Percentiles rank a stretch among this genome's conserved stretches.
Evolutionary conservation across 2,888 invertebrate genomes (phyloP).

Genomic region (Caenorhabditis imperialis): DNA sequence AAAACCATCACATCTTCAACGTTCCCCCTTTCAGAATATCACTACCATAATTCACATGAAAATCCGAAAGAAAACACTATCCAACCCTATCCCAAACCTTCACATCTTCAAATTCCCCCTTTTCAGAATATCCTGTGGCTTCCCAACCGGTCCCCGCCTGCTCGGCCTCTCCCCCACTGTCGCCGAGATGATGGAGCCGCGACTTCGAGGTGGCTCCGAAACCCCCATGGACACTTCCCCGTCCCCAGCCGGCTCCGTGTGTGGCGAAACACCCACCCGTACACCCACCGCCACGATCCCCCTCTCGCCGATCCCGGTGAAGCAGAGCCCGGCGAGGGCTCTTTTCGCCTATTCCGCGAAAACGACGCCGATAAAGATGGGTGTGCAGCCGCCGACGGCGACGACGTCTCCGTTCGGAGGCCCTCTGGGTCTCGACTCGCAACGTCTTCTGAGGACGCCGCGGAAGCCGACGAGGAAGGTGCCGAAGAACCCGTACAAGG

Average conservation of each 20-base stretch:
- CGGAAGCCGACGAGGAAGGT: conserved; percentile 98
- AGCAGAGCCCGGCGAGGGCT: conserved; percentile 41
- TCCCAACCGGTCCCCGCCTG: too few species aligned
- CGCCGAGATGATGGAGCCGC: conserved; percentile 39
- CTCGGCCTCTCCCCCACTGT: conserved; percentile 23
- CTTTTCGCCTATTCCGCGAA: conserved; percentile 66
- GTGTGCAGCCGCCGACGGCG: background rate
- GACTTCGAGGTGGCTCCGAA: conserved; percentile 25
- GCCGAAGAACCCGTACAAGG: conserved; percentile 97
- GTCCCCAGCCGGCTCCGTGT: conserved; percentile 14
- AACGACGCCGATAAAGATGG: conserved; percentile 64
- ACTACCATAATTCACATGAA: too few species aligned
- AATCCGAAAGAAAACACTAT: too few species aligned
- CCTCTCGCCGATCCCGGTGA: conserved; percentile 27
- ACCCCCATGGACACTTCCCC: conserved; percentile 8
- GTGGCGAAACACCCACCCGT: background rate
- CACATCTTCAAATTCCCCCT: background rate
- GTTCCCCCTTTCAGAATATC: too few species aligned
- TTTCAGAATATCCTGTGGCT: conserved; percentile 3
- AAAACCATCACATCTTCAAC: too few species aligned
- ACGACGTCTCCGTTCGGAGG: conserved; percentile 81
- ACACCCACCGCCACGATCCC: conserved; percentile 22
- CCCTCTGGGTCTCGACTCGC: conserved; percentile 94
- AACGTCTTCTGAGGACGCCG: conserved; percentile 92
- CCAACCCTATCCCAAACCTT: too few species aligned